Conservation (phyloP, 2,797 vertebrate genomes). For the Pteronotus mesoamericanus region DNA sequence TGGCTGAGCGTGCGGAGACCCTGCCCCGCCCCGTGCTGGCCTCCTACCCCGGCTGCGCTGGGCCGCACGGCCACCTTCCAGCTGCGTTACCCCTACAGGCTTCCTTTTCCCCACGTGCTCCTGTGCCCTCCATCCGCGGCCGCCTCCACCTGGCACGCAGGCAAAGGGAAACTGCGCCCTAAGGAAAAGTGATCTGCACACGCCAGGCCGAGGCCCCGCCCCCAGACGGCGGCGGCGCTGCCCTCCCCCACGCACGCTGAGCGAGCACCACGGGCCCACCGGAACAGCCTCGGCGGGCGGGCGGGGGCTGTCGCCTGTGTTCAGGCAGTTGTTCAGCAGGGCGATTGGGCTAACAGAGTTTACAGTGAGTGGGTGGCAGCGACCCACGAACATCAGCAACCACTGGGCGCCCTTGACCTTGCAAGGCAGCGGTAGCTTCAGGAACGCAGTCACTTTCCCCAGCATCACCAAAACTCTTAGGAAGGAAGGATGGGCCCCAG, state of each 20-base stretch:
- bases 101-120: background rate
- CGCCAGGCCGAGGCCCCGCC: accelerated
- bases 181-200: background rate
- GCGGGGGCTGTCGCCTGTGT: background rate
- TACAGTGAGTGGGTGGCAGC: background rate
- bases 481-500: background rate
- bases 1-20: background rate
- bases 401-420: background rate
- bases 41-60: background rate
- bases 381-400: background rate
- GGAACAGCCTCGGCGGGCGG: background rate
- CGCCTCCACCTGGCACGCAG: background rate
- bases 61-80: background rate
- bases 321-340: background rate
- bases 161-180: background rate
- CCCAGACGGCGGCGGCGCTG: accelerated
- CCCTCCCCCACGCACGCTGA: background rate
- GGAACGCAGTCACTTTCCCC: background rate
- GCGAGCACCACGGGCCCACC: constrained; percentile 24
- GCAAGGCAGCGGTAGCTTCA: background rate
- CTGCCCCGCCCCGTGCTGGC: accelerated
- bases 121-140: background rate
- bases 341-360: background rate
- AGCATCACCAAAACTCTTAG: background rate
- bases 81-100: background rate